Base-by-base conservation (phyloP, 2,113 vertebrate species). In the Suricata suricatta region DNA sequence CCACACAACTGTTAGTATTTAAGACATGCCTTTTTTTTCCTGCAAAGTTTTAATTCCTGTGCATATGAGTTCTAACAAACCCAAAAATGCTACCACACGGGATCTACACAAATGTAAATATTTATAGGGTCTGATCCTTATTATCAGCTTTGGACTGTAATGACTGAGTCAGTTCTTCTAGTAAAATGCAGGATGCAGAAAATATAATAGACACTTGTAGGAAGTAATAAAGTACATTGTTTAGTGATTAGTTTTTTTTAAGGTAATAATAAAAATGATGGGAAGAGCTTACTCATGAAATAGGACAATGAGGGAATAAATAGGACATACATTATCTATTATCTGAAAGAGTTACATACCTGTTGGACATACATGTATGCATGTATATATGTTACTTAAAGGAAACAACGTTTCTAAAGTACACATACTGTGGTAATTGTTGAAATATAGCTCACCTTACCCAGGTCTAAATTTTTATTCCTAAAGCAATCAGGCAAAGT, bases 381-480 rank as follows among this genome's bases (percentile, higher is more conserved):
- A 35, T 60, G 23, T 85, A 33, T 90, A 31, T 89, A 76, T 68
- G 44, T 57, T 69, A 84, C 71, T 77, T 79, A 77, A 85, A 74
- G 57, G 31, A 90, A 60, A 69, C 63, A 4, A 2, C 60, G 71
- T 72, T 91, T 86, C 54, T 54, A 64, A 93, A 94, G 86, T 19
- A 80, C 69, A 64, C n/a, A 44, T 72, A 72, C 31, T 4, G 35
- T n/a, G 86, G 13, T 63, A 69, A 71, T 81, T 80, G 33, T 54
- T 92, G 14, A 35, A 63, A 9, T 80, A 41, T n/a, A 38, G 15
- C 10, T 88, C 17, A 52, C 17, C 25, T 69, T 87, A 94, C n/a
- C 41, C 44, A 96, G 68, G 21, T 66, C 47, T 81, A 74, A 81
- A 79, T 29, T 94, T 86, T 86, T n/a, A 91, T 90, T 64, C 50